Percentiles rank a stretch among this genome's conserved stretches.
Evolutionary conservation across 2,797 vertebrate species (phyloP).

Genomic region (Tokudaia muenninki): DNA sequence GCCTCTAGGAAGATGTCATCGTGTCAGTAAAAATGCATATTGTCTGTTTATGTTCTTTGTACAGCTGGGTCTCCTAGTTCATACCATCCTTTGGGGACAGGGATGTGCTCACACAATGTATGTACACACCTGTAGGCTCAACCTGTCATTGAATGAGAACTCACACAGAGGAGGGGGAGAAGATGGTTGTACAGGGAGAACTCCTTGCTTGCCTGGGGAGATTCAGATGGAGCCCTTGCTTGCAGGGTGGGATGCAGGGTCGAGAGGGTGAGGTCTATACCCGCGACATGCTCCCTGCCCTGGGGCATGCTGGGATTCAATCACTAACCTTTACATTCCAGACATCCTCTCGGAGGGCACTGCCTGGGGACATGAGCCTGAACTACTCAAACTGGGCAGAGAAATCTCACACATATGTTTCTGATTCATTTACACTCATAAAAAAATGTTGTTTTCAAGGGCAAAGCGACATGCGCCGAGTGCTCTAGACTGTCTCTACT

Average conservation of each 20-base stretch:
- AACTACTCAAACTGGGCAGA: conserved; percentile 60
- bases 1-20: conserved; percentile 18
- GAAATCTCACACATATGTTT: conserved; percentile 83
- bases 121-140: not conserved
- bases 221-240: not conserved
- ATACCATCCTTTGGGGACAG: not conserved
- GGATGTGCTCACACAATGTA: too few relatives aligned
- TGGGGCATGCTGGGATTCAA: not conserved
- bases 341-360: conserved; percentile 69
- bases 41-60: not conserved
- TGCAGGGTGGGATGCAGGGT: not conserved
- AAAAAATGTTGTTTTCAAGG: conserved; percentile 81
- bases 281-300: not conserved
- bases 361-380: conserved; percentile 53
- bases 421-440: conserved; percentile 82
- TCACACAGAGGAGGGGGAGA: not conserved
- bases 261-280: not conserved
- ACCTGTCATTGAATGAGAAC: not conserved
- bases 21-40: conserved; percentile 35
- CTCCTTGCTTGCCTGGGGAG: not conserved
- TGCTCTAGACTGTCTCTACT: conserved; percentile 50
- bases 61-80: not conserved
- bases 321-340: conserved; percentile 67
- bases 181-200: not conserved
- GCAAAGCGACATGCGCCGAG: conserved; percentile 68